Conservation (phyloP, 1,140 invertebrate species). For the Drosophila auraria region DNA sequence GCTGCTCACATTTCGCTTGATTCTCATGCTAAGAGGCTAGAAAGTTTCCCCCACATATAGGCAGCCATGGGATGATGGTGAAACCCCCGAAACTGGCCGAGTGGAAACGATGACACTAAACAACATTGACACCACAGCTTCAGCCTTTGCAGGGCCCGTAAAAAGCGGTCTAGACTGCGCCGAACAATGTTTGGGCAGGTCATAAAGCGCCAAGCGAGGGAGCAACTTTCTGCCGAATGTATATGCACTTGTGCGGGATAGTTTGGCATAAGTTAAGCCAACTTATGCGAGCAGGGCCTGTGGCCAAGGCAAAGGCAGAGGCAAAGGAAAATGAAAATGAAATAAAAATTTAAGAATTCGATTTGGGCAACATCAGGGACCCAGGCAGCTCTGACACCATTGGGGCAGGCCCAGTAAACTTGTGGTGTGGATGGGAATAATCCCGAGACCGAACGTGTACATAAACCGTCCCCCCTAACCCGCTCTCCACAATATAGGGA, state of each 20-base stretch:
- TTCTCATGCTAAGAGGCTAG: slow-evolving; percentile 62
- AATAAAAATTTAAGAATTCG: slow-evolving; percentile 61
- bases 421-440: slow-evolving; percentile 34
- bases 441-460: slow-evolving; percentile 23
- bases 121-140: slow-evolving; percentile 75
- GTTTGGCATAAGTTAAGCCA: slow-evolving; percentile 57
- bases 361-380: slow-evolving; percentile 49
- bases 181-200: slow-evolving; percentile 53
- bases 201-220: slow-evolving; percentile 62
- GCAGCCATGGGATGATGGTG: slow-evolving; percentile 16
- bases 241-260: slow-evolving; percentile 43
- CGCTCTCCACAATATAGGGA: neutral
- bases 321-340: slow-evolving; percentile 6
- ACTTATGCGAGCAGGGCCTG: slow-evolving; percentile 35
- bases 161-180: slow-evolving; percentile 74
- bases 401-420: slow-evolving; percentile 42
- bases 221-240: slow-evolving; percentile 54
- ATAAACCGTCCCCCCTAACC: slow-evolving; percentile 28
- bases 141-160: slow-evolving; percentile 54
- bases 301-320: slow-evolving; percentile 6
- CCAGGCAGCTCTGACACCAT: slow-evolving; percentile 38
- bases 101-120: slow-evolving; percentile 67
- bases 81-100: slow-evolving; percentile 57
- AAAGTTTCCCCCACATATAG: slow-evolving; percentile 32
- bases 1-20: slow-evolving; percentile 58